Conservation (phyloP, 1,140 invertebrate genomes). For the Oedothorax gibbosus region DNA sequence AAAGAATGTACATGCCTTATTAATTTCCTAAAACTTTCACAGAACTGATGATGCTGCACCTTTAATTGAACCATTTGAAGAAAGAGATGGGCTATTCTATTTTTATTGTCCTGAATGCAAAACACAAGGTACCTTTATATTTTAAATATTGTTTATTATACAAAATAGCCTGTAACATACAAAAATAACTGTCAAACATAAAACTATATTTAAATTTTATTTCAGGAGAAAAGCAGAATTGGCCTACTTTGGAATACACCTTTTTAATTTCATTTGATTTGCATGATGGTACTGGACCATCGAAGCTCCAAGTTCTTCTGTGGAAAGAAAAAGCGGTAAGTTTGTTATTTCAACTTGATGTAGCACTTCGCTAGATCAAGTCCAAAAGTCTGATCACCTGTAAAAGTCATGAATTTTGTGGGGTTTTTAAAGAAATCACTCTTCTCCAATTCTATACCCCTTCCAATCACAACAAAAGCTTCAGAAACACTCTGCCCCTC, state of each 20-base stretch:
- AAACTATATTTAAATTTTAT: neutral
- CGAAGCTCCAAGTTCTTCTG: slow-evolving; percentile 27
- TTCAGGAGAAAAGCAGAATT: slow-evolving; percentile 14
- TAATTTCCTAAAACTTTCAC: neutral
- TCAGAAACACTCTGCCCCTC: no score
- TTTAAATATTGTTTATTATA: no score
- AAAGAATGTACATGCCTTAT: neutral
- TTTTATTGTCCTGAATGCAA: slow-evolving; percentile 43
- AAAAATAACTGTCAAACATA: no score
- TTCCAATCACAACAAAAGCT: no score
- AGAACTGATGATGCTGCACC: slow-evolving; percentile 28
- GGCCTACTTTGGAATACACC: slow-evolving; percentile 36
- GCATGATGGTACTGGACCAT: slow-evolving; percentile 47
- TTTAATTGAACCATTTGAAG: slow-evolving; percentile 30
- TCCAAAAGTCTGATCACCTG: no score
- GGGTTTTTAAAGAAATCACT: no score
- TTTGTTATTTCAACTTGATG: neutral
- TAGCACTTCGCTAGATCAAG: no score
- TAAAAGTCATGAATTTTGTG: no score
- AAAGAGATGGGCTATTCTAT: slow-evolving; percentile 33
- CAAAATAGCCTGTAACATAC: no score
- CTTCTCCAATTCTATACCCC: no score
- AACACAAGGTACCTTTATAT: neutral
- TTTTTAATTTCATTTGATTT: slow-evolving; percentile 32
- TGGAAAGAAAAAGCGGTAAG: slow-evolving; percentile 53